These are phyloP conservation scores for Python bivittatus DNA, from an alignment of 2,113 vertebrate genomes.

Conservation along the genomic window DNA sequence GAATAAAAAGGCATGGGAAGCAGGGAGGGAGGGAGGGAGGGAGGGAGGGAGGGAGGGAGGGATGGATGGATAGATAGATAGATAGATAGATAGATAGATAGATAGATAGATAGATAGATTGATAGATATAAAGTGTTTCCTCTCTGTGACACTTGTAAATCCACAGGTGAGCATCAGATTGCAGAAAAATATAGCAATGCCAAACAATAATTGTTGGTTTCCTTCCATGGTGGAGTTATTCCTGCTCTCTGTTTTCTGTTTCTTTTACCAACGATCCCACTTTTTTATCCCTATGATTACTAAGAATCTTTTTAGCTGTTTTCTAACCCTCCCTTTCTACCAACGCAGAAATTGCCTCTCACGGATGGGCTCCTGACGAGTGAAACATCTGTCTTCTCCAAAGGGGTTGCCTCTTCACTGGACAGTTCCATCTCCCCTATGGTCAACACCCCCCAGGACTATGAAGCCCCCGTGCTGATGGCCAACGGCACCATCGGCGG, in stretches of 20 bases:
- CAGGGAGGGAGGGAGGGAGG: neutral
- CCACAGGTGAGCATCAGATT: neutral
- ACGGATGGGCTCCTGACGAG: slow-evolving; percentile 51
- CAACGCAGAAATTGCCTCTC: slow-evolving; percentile 66
- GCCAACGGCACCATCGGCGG: slow-evolving; percentile 53
- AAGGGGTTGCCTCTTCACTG: slow-evolving; percentile 12
- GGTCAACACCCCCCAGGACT: slow-evolving; percentile 50
- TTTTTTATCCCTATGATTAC: neutral
- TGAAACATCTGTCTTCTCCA: slow-evolving; percentile 33
- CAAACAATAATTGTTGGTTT: neutral
- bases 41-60: neutral
- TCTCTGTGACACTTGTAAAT: neutral
- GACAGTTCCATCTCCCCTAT: neutral
- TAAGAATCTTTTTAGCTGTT: neutral
- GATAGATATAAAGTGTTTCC: neutral
- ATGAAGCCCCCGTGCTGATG: slow-evolving; percentile 24
- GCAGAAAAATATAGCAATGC: neutral
- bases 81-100: no score
- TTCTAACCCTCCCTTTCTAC: neutral
- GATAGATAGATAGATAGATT: no score
- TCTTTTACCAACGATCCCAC: neutral
- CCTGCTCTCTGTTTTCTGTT: neutral
- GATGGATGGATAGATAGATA: no score
- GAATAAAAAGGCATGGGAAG: neutral
- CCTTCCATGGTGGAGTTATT: neutral